Percentiles rank a stretch among this genome's conserved stretches.
These are phyloP conservation scores for Ptychoptera albimana DNA, from an alignment of 2,888 invertebrate genomes.

Conservation along the genomic window DNA sequence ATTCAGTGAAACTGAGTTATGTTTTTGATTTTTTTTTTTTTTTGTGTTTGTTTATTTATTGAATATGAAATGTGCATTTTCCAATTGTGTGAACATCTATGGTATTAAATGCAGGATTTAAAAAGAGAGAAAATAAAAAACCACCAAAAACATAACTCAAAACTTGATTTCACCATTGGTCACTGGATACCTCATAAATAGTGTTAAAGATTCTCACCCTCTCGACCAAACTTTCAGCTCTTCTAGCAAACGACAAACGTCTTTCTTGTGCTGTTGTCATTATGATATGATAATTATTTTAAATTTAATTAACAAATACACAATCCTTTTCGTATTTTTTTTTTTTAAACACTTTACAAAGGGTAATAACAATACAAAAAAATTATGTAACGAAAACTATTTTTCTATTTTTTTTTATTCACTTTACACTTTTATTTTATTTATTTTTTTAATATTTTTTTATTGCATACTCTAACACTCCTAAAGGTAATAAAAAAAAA, in stretches of 20 bases:
- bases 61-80: too few relatives aligned
- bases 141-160: conserved; percentile 7
- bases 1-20: too few relatives aligned
- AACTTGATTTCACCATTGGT: conserved; percentile 16
- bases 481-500: too few relatives aligned
- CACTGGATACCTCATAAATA: conserved; percentile 28
- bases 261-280: conserved; percentile 24
- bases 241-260: conserved; percentile 27
- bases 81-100: too few relatives aligned
- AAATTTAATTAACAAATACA: too few relatives aligned
- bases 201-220: conserved; percentile 32
- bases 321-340: too few relatives aligned
- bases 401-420: conserved; percentile 4
- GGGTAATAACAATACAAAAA: too few relatives aligned
- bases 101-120: too few relatives aligned
- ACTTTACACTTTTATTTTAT: conserved; percentile 1
- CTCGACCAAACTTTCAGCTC: conserved; percentile 30
- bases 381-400: too few relatives aligned
- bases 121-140: conserved; percentile 1
- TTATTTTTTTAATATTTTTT: not conserved
- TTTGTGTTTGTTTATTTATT: too few relatives aligned
- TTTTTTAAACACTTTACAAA: too few relatives aligned
- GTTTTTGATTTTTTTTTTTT: too few relatives aligned
- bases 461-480: not conserved
- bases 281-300: not conserved